Evolutionary conservation across 30 jellyfish, hydroid and myxozoan genomes (phyloP).

Genomic region (Catostylus mosaicus): DNA sequence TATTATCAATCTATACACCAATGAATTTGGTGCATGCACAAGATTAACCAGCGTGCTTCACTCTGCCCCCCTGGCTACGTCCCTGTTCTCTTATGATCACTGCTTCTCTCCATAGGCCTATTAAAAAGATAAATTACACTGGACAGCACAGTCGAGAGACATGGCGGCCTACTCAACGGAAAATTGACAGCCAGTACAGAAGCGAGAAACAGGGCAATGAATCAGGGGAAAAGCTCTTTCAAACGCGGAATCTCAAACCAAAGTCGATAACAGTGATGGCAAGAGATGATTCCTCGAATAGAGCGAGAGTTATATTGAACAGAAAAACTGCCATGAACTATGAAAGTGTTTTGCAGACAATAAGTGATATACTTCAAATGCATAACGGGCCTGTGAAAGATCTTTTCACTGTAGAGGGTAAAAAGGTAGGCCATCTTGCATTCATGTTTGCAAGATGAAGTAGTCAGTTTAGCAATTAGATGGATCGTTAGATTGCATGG

Average conservation of each 20-base stretch:
- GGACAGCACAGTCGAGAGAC: slow-evolving; percentile 33
- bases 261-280: slow-evolving; percentile 71
- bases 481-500: no score
- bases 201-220: slow-evolving; percentile 21
- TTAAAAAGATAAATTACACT: slow-evolving; percentile 48
- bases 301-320: slow-evolving; percentile 57
- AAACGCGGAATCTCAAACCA: slow-evolving; percentile 54
- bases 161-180: slow-evolving; percentile 45
- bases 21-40: no score
- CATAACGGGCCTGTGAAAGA: slow-evolving; percentile 76
- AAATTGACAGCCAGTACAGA: neutral
- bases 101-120: slow-evolving; percentile 57
- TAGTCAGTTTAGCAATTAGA: neutral
- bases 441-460: neutral
- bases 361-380: slow-evolving; percentile 65
- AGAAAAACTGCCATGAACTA: slow-evolving; percentile 58
- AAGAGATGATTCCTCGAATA: slow-evolving; percentile 64
- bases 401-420: slow-evolving; percentile 56
- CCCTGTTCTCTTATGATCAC: no score
- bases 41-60: no score
- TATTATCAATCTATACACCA: no score
- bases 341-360: slow-evolving; percentile 64
- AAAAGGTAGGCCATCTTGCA: slow-evolving; percentile 43
- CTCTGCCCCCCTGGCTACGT: no score
- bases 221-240: slow-evolving; percentile 56